phyloP scores from a whole-genome alignment of 2,797 vertebrate species.

The Prunella strophiata region DNA sequence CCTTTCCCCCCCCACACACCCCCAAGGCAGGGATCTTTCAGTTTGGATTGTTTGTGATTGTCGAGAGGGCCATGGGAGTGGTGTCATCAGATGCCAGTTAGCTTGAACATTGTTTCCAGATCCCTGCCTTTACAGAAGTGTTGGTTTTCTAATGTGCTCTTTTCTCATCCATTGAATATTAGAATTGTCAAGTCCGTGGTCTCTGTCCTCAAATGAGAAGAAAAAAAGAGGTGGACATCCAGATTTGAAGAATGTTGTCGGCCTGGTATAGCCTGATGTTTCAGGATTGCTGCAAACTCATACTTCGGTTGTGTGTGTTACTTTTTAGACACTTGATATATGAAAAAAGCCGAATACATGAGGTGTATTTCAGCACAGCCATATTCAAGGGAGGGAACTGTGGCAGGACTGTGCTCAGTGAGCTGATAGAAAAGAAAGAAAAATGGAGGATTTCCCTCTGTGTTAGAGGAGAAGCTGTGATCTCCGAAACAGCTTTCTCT shows the following conservation, averaged over 20 bases:
- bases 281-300: background rate
- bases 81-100: background rate
- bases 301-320: background rate
- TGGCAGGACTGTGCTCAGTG: background rate
- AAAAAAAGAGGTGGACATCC: background rate
- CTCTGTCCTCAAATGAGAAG: background rate
- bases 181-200: background rate
- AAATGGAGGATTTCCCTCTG: background rate
- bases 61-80: background rate
- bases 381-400: background rate
- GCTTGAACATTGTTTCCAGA: slow-evolving; percentile 4
- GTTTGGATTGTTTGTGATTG: background rate
- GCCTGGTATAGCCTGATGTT: slow-evolving; percentile 40
- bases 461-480: background rate
- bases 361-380: background rate
- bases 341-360: rapidly evolving
- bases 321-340: background rate
- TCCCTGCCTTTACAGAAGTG: background rate
- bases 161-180: background rate
- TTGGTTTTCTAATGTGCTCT: background rate
- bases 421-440: background rate
- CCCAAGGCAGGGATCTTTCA: background rate
- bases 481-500: background rate
- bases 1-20: background rate
- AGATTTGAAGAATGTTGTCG: slow-evolving; percentile 29